Evolutionary conservation across 2,113 vertebrate species (phyloP), one percentile per base, ranked within the genome.

Genomic region (Sminthopsis crassicaudata): DNA sequence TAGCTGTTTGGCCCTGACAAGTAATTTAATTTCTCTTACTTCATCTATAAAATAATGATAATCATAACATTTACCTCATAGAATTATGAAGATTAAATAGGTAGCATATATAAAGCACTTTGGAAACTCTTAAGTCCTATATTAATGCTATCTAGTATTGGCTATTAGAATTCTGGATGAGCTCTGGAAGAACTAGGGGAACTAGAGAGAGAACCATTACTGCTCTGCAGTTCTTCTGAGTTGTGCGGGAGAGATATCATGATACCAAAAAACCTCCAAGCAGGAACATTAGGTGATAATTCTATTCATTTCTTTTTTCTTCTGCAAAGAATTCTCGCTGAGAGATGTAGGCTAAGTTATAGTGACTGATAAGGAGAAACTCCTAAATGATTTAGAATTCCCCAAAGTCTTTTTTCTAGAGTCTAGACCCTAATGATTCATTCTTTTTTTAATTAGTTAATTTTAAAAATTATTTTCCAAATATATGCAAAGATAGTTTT

Each of bases 191-290:
- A 19, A 12, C 8, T 0, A 1, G 7, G 46, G n/a, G n/a, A 19
- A 19, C 25, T 53, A 46, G 25, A 0, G 8, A 91, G 11, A 46
- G 54, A 76, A 36, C 57, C 30, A 24, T 90, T 14, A 54, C 5
- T 30, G 0, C 2, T 50, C 12, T 3, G 23, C 36, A 51, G 26
- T 48, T 92, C 2, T 52, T 3, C 16, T 24, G 54, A 53, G 27
- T 24, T 30, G 1, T 67, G 48, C 8, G 7, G 3, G 50, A 24
- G 1, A 52, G 11, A 25, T 36, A 27, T 23, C 24, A 0, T 5
- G 14, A 51, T n/a, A 0, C 6, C 0, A n/a, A 0, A 8, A 14
- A 53, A 91, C 10, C 30, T 2, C 30, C 8, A 60, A 52, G 23
- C 23, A 30, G 0, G 54, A 16, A 4, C 1, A 26, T 23, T 36